phyloP scores from a whole-genome alignment of 2,113 vertebrate species.

The Gymnogyps californianus region DNA sequence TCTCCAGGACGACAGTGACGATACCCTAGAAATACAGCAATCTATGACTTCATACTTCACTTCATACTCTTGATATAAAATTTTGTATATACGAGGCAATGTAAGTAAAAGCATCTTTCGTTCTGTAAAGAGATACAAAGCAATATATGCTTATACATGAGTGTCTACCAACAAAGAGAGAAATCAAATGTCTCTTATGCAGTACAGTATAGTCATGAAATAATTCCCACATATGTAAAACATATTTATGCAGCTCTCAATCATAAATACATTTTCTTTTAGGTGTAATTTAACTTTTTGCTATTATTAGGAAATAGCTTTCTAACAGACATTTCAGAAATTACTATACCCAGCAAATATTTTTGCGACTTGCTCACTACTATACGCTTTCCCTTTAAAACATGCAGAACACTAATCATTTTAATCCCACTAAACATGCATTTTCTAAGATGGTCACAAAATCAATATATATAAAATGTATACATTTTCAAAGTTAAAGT shows the following conservation, averaged over 20 bases:
- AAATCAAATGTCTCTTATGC: not conserved
- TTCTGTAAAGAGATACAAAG: not conserved
- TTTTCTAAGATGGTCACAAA: not conserved
- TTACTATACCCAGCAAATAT: not conserved
- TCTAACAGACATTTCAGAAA: not conserved
- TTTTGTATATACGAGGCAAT: not conserved
- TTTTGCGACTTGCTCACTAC: not conserved
- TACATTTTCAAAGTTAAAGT: not conserved
- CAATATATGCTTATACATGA: accelerated
- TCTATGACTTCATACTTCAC: not conserved
- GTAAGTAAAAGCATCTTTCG: not conserved
- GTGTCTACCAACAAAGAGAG: not conserved
- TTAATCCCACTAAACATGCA: not conserved
- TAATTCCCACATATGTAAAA: not conserved
- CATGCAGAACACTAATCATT: not conserved
- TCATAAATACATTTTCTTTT: not conserved
- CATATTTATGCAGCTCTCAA: not conserved
- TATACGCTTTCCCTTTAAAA: not conserved
- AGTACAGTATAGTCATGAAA: not conserved
- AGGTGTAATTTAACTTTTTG: not conserved
- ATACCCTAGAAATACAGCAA: conserved; percentile 75
- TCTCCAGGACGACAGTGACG: conserved; percentile 85
- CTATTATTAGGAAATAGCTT: not conserved
- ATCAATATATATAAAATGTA: not conserved
- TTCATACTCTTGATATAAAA: not conserved